Percentiles rank a stretch among this genome's conserved stretches.
Evolutionary conservation across 2,888 invertebrate species (phyloP).

Genomic region (Monopis laevigella): DNA sequence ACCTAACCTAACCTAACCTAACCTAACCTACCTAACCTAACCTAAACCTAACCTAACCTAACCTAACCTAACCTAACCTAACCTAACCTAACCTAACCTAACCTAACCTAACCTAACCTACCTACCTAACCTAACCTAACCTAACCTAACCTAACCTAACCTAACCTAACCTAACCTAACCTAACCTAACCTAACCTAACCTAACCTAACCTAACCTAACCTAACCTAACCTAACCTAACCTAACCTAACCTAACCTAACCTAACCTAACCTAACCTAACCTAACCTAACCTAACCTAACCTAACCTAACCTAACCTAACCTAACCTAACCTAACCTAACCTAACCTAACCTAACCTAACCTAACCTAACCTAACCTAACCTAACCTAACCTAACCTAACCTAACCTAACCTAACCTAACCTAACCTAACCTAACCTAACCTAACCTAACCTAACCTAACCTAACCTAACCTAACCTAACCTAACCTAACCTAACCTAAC

Average conservation of each 20-base stretch:
- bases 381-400: slow-evolving; percentile 17
- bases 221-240: slow-evolving; percentile 22
- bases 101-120: slow-evolving; percentile 24
- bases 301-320: slow-evolving; percentile 17
- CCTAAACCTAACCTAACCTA: slow-evolving; percentile 19
- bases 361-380: slow-evolving; percentile 19
- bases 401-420: slow-evolving; percentile 20
- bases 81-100: slow-evolving; percentile 22
- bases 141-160: slow-evolving; percentile 21
- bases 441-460: slow-evolving; percentile 14
- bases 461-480: slow-evolving; percentile 12
- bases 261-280: slow-evolving; percentile 16
- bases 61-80: slow-evolving; percentile 19
- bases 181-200: slow-evolving; percentile 19
- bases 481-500: slow-evolving; percentile 12
- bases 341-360: slow-evolving; percentile 18
- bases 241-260: slow-evolving; percentile 17
- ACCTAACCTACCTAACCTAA: slow-evolving; percentile 18
- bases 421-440: slow-evolving; percentile 20
- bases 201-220: slow-evolving; percentile 22
- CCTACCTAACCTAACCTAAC: slow-evolving; percentile 21
- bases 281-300: slow-evolving; percentile 16
- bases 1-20: slow-evolving; percentile 19
- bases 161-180: slow-evolving; percentile 19
- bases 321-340: slow-evolving; percentile 18